Conservation (phyloP, 2,113 vertebrate species). For the Epinephelus lanceolatus region DNA sequence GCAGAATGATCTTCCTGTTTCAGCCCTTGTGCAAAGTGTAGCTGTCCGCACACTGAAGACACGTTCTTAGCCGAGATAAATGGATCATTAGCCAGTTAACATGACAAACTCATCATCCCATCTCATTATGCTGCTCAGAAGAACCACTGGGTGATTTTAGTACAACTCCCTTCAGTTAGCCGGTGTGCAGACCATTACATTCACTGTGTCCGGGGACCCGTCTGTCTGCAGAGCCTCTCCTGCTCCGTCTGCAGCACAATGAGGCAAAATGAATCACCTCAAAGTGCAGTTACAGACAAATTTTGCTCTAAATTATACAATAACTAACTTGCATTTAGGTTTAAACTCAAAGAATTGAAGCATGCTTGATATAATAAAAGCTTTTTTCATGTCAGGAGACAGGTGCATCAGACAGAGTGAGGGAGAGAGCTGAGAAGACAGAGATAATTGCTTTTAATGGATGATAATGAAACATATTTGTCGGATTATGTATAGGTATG, state of each 20-base stretch:
- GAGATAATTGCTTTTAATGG: constrained; percentile 11
- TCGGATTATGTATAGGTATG: constrained; percentile 13
- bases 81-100: background rate
- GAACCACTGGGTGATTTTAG: background rate
- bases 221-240: constrained; percentile 5
- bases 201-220: background rate
- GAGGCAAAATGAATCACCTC: constrained; percentile 1
- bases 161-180: background rate
- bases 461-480: background rate
- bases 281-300: background rate
- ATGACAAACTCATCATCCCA: background rate
- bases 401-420: constrained; percentile 1
- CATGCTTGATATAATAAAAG: constrained; percentile 8
- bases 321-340: background rate
- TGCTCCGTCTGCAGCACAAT: background rate
- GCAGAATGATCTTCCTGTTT: background rate
- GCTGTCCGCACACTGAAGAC: background rate
- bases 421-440: background rate
- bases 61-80: background rate
- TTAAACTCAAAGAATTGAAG: background rate
- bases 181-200: background rate
- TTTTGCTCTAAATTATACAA: background rate
- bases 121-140: constrained; percentile 10
- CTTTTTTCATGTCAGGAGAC: constrained; percentile 19
- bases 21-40: background rate